A percentile compares a stretch with the other conserved stretches of the same genome.
These are phyloP conservation scores for Notolepis coatsorum DNA, from an alignment of 2,797 vertebrate genomes.

Conservation along the genomic window DNA sequence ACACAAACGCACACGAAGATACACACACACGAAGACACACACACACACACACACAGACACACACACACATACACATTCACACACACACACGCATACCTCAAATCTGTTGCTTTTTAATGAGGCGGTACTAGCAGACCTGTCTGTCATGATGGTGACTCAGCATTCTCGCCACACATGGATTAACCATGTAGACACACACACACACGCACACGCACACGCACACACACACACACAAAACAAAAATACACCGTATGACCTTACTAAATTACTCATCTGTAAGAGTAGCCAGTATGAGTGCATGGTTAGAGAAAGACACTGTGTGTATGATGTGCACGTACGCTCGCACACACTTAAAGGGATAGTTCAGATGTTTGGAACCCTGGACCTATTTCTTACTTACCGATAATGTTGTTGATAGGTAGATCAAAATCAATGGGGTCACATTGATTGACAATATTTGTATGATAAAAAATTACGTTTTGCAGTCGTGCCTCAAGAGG, in stretches of 20 bases:
- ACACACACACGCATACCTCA: neutral
- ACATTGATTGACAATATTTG: too few relatives aligned
- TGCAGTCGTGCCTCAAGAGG: too few relatives aligned
- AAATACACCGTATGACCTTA: neutral
- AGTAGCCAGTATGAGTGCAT: neutral
- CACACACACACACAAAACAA: neutral
- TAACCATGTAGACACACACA: neutral
- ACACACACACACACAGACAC: conserved; percentile 1
- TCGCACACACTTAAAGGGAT: too few relatives aligned
- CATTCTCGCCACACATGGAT: neutral
- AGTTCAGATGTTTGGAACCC: too few relatives aligned
- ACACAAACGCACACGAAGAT: conserved; percentile 3
- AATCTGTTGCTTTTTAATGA: conserved; percentile 59
- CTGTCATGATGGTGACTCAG: conserved; percentile 51
- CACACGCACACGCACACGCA: conserved; percentile 8
- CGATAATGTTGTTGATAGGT: too few relatives aligned
- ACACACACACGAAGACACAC: neutral
- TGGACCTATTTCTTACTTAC: too few relatives aligned
- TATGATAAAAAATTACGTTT: too few relatives aligned
- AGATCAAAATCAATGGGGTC: too few relatives aligned
- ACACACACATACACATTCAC: neutral
- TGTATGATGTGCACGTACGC: neutral
- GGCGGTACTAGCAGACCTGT: conserved; percentile 21
- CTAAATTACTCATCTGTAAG: neutral
- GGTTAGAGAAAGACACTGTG: neutral